A percentile compares a stretch with the other conserved stretches of the same genome.
phyloP scores from a whole-genome alignment of 2,888 invertebrate species.

The Chrysomela aeneicollis region DNA sequence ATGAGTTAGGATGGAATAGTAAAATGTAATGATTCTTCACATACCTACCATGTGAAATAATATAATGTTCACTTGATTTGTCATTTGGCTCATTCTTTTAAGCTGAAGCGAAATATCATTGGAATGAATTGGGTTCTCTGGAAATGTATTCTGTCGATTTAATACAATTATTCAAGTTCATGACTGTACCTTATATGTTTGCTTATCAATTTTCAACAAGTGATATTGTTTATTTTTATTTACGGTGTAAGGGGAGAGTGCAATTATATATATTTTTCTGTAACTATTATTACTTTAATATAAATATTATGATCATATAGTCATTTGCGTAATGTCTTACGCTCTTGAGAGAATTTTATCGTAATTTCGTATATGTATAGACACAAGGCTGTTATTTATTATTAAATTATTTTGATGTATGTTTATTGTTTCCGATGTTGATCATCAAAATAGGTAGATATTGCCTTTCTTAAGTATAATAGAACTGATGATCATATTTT shows the following conservation, averaged over 20 bases:
- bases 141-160: no score
- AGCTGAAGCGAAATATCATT: no score
- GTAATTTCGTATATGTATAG: conserved; percentile 13
- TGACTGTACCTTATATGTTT: background rate
- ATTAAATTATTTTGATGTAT: conserved; percentile 38
- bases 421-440: conserved; percentile 30
- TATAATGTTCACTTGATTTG: no score
- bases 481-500: background rate
- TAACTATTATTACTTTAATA: no score
- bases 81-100: no score
- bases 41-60: no score
- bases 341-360: conserved; percentile 8
- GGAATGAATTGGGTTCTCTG: no score
- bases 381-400: conserved; percentile 43
- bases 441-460: background rate
- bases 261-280: conserved; percentile 12
- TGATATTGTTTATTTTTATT: conserved; percentile 17
- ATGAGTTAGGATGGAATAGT: no score
- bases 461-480: background rate
- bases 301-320: no score
- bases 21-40: no score
- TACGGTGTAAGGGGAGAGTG: conserved; percentile 24
- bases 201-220: background rate
- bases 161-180: no score
- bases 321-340: no score